Percentiles rank a stretch among this genome's conserved stretches.
Evolutionary conservation across 2,113 vertebrate species (phyloP).

Genomic region (Plectropomus leopardus): DNA sequence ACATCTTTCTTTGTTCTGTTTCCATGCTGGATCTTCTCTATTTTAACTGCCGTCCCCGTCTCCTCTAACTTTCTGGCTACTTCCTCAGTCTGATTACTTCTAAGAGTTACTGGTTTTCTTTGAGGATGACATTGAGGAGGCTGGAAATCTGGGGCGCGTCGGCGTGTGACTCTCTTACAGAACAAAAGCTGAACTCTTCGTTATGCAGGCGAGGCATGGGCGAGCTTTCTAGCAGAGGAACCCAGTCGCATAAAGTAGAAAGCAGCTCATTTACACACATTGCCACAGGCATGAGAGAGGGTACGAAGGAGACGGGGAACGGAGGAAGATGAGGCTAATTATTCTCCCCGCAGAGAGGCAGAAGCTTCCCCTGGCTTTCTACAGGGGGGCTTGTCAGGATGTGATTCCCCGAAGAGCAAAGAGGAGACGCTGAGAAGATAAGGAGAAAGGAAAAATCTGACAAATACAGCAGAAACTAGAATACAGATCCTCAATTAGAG

Average conservation of each 20-base stretch:
- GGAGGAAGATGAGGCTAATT: constrained; percentile 63
- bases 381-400: constrained; percentile 41
- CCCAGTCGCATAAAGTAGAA: constrained; percentile 12
- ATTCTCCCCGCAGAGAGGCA: constrained; percentile 50
- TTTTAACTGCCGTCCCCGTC: background rate
- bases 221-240: constrained; percentile 33
- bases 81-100: constrained; percentile 6
- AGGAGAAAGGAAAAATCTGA: background rate
- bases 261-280: constrained; percentile 50
- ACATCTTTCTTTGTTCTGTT: background rate
- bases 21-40: background rate
- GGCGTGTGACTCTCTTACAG: background rate
- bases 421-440: constrained; percentile 30
- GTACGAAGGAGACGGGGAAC: constrained; percentile 7
- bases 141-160: constrained; percentile 18
- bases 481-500: constrained; percentile 14
- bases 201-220: constrained; percentile 28
- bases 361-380: constrained; percentile 26
- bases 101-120: constrained; percentile 35
- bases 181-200: constrained; percentile 44
- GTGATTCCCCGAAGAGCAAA: constrained; percentile 32
- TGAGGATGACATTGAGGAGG: constrained; percentile 56
- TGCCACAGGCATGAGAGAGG: constrained; percentile 57
- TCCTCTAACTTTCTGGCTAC: constrained; percentile 17
- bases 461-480: constrained; percentile 21